These are phyloP conservation scores for Stomorhina lunata DNA, from an alignment of 2,888 invertebrate species.

Conservation along the genomic window DNA sequence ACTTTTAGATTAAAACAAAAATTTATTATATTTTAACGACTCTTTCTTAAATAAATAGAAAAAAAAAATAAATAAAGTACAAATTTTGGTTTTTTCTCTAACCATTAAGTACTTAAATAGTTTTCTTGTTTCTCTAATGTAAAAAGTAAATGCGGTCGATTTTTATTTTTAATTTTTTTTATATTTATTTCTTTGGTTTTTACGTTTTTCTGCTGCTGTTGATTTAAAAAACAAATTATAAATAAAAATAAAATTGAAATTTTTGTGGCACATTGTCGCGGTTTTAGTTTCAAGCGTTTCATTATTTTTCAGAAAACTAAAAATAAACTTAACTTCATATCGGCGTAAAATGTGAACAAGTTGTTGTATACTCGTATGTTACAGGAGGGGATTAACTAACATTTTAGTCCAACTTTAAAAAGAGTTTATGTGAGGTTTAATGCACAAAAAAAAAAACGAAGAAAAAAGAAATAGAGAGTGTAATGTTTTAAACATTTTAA, in stretches of 20 bases:
- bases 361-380: too few species aligned
- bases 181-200: slow-evolving; percentile 36
- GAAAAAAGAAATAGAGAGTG: not conserved
- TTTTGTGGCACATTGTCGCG: slow-evolving; percentile 59
- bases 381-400: too few species aligned
- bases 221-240: too few species aligned
- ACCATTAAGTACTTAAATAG: slow-evolving; percentile 7
- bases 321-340: too few species aligned
- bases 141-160: slow-evolving; percentile 28
- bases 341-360: not conserved
- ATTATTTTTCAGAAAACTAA: slow-evolving; percentile 23
- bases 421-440: slow-evolving; percentile 29
- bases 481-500: too few species aligned
- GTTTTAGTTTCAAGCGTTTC: slow-evolving; percentile 56
- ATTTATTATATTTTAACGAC: not conserved
- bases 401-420: not conserved
- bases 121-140: not conserved
- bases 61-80: too few species aligned
- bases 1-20: not conserved
- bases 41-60: not conserved
- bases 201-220: not conserved
- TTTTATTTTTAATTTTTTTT: slow-evolving; percentile 5
- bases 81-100: not conserved
- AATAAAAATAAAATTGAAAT: slow-evolving; percentile 55
- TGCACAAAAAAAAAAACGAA: too few species aligned